A percentile compares a stretch with the other conserved stretches of the same genome.
Evolutionary conservation across 2,797 vertebrate species (phyloP).

Genomic region (Orestias chungarensis): DNA sequence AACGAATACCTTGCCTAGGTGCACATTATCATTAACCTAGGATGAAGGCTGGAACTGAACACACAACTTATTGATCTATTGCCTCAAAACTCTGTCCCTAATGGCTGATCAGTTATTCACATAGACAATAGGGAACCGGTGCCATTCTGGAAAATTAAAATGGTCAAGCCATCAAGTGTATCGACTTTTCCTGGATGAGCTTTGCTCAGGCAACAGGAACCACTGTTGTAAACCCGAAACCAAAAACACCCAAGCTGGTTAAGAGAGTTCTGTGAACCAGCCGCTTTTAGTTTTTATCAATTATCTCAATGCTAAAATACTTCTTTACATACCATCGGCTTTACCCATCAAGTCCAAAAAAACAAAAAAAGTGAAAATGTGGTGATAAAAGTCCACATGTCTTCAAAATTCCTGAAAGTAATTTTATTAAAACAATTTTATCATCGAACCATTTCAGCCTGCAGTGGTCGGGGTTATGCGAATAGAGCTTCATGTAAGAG

Average conservation of each 20-base stretch:
- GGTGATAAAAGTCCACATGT: background rate
- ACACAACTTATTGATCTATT: too few relatives aligned
- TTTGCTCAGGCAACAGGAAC: too few relatives aligned
- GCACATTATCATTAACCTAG: too few relatives aligned
- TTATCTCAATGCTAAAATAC: background rate
- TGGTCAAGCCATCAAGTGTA: too few relatives aligned
- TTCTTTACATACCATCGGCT: background rate
- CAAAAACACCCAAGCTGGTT: background rate
- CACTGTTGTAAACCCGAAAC: too few relatives aligned
- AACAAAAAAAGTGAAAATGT: constrained; percentile 1
- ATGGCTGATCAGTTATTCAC: background rate
- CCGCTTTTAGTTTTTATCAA: background rate
- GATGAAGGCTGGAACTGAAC: too few relatives aligned
- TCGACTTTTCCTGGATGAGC: too few relatives aligned
- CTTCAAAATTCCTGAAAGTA: background rate
- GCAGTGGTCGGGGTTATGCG: background rate
- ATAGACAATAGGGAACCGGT: background rate
- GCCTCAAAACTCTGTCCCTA: background rate
- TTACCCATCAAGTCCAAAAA: too few relatives aligned
- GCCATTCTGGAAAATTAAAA: too few relatives aligned
- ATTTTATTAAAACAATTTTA: background rate
- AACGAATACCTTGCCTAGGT: too few relatives aligned
- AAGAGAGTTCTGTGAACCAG: background rate
- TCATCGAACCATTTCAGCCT: background rate
- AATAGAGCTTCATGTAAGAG: too few relatives aligned